These are phyloP conservation scores for Iguana delicatissima DNA, from an alignment of 2,797 vertebrate genomes.

Conservation along the genomic window DNA sequence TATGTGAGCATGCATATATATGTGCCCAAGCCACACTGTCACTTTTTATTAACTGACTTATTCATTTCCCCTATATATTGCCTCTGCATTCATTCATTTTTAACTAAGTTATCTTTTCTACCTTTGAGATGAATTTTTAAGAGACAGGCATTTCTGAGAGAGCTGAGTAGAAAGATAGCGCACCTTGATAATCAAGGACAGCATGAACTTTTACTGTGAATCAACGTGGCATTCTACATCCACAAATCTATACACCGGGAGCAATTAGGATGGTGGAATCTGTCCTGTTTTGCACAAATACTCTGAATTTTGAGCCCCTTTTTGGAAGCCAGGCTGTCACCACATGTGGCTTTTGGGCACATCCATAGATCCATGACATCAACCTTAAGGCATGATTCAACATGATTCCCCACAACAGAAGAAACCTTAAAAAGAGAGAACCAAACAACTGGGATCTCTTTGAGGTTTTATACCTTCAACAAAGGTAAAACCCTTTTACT, in stretches of 20 bases:
- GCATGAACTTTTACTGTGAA: conserved; percentile 46
- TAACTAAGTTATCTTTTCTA: conserved; percentile 66
- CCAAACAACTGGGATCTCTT: too few relatives aligned
- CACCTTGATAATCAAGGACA: conserved; percentile 58
- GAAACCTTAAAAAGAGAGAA: too few relatives aligned
- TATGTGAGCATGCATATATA: too few relatives aligned
- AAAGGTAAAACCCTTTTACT: too few relatives aligned
- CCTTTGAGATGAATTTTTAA: conserved; percentile 66
- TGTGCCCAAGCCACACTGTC: conserved; percentile 71
- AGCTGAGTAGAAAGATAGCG: conserved; percentile 46
- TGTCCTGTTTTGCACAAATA: background rate
- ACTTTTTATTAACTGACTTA: conserved; percentile 73
- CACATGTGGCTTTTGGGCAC: background rate
- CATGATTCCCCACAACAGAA: too few relatives aligned
- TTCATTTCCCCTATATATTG: conserved; percentile 68
- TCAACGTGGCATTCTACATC: conserved; percentile 28
- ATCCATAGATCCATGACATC: background rate
- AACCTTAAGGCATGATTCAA: background rate
- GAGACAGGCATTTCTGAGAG: conserved; percentile 41
- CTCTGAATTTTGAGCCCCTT: background rate
- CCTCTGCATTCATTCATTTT: conserved; percentile 70
- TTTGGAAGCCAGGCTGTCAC: background rate
- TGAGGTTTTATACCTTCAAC: too few relatives aligned
- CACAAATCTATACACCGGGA: conserved; percentile 35
- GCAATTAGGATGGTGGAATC: conserved; percentile 10